A percentile compares a stretch with the other conserved stretches of the same genome.
phyloP scores from a whole-genome alignment of 2,888 invertebrate genomes.

The Macaria liturata region DNA sequence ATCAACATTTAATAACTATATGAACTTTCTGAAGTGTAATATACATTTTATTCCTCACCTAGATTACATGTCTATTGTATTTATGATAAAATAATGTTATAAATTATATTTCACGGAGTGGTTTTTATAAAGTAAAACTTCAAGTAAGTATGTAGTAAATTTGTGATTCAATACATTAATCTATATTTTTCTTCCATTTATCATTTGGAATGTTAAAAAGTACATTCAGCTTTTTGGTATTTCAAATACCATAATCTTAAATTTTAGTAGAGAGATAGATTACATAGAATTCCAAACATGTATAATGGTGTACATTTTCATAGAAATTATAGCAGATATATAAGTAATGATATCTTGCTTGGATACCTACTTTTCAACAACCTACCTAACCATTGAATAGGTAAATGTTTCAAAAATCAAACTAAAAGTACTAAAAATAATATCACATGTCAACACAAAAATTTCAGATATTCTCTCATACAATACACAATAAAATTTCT shows the following conservation, averaged over 20 bases:
- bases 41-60: too few species aligned
- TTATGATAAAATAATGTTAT: too few species aligned
- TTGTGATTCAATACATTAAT: too few species aligned
- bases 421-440: slow-evolving; percentile 6
- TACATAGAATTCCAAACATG: slow-evolving; percentile 13
- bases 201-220: slow-evolving; percentile 27
- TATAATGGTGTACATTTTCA: slow-evolving; percentile 16
- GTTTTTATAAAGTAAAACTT: too few species aligned
- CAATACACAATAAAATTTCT: too few species aligned
- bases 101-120: too few species aligned
- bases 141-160: too few species aligned
- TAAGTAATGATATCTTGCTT: not conserved
- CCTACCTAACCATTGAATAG: not conserved
- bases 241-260: slow-evolving; percentile 14
- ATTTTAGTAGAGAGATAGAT: slow-evolving; percentile 13
- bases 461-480: too few species aligned
- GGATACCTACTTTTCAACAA: slow-evolving; percentile 6
- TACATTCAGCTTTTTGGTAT: slow-evolving; percentile 9
- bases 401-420: slow-evolving; percentile 11
- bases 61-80: too few species aligned
- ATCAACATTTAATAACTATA: not conserved
- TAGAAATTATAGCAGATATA: slow-evolving; percentile 6
- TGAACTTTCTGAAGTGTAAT: too few species aligned
- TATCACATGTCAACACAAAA: slow-evolving; percentile 6
- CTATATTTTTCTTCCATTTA: slow-evolving; percentile 2